Conservation (phyloP, 2,888 invertebrate genomes). For the Ptilodon capucinus region DNA sequence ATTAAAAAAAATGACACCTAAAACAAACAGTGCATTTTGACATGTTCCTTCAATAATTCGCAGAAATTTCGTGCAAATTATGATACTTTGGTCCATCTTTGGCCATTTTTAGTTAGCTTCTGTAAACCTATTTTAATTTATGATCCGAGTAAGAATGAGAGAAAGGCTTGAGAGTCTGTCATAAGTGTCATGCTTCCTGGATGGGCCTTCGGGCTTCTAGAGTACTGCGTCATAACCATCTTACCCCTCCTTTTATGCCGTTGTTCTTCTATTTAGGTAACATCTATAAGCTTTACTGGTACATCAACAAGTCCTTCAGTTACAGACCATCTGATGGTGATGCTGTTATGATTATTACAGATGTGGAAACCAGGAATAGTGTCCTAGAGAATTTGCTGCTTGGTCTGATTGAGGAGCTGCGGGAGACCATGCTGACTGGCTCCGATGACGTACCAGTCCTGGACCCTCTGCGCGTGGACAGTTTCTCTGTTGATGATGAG, state of each 20-base stretch:
- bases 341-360: conserved; percentile 23
- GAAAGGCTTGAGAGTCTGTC: neutral
- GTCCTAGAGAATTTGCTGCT: conserved; percentile 38
- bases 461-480: conserved; percentile 50
- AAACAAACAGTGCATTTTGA: too few relatives aligned
- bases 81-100: too few relatives aligned
- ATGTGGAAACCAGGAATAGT: conserved; percentile 21
- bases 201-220: neutral
- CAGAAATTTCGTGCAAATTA: too few relatives aligned
- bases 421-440: conserved; percentile 47
- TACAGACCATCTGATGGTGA: too few relatives aligned
- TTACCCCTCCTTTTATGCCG: neutral
- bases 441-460: conserved; percentile 50
- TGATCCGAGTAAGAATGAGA: neutral
- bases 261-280: neutral
- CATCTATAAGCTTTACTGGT: too few relatives aligned
- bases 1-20: too few relatives aligned
- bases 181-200: neutral
- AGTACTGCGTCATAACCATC: neutral
- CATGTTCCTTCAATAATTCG: too few relatives aligned
- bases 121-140: neutral
- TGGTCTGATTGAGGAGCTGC: conserved; percentile 35
- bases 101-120: too few relatives aligned
- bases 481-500: conserved; percentile 42
- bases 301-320: too few relatives aligned